Conservation (phyloP, 2,797 vertebrate species). For the Ctenochaetus hawaiiensis region DNA sequence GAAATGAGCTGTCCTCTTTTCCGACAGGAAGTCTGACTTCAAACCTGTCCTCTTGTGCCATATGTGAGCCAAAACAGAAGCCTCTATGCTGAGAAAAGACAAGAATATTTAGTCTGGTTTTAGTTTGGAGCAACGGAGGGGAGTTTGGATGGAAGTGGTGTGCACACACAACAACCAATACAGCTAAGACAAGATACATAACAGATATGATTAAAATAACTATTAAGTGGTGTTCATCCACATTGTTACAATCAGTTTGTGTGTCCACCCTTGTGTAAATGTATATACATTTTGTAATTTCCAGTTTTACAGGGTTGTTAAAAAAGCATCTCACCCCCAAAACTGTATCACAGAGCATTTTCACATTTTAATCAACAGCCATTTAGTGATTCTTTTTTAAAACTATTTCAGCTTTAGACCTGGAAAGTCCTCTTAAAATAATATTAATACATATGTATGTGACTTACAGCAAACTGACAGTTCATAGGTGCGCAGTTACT, state of each 20-base stretch:
- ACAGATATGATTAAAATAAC: not conserved
- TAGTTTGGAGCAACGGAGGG: not conserved
- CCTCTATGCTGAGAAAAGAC: constrained; percentile 75
- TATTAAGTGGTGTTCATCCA: not conserved
- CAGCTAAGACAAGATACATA: not conserved
- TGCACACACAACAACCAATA: not conserved
- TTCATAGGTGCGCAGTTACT: constrained; percentile 67
- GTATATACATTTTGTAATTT: not conserved
- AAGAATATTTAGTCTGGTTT: no score
- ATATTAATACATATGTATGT: not conserved
- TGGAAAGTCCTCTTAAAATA: no score
- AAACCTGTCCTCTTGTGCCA: constrained; percentile 47
- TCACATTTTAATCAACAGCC: no score
- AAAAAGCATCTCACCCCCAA: no score
- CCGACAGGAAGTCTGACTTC: constrained; percentile 47
- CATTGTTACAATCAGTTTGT: no score
- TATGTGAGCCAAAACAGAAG: constrained; percentile 75
- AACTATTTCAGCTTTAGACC: no score
- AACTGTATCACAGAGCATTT: no score
- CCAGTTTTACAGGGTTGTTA: no score
- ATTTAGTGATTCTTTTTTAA: no score
- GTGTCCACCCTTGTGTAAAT: no score
- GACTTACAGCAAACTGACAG: constrained; percentile 79
- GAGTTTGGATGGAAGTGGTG: not conserved
- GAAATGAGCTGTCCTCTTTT: constrained; percentile 26